Conservation (phyloP, 1,140 invertebrate species). For the Meloidogyne chitwoodi region DNA sequence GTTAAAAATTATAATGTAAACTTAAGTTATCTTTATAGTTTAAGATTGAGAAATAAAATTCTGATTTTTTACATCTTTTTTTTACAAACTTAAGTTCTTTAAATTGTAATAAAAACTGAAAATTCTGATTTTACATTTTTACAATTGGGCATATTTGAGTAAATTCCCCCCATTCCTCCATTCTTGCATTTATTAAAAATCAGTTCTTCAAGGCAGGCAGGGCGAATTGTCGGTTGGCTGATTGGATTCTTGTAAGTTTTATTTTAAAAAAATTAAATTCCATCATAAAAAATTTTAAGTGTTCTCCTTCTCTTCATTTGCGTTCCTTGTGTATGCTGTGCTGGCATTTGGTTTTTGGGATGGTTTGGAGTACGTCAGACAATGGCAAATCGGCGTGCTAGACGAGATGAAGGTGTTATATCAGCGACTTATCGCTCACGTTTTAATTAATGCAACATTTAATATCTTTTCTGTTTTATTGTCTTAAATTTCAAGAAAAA, state of each 20-base stretch:
- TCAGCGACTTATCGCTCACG: background rate
- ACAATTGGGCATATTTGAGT: background rate
- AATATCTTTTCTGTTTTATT: background rate
- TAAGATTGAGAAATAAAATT: too few species aligned
- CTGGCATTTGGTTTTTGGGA: constrained; percentile 45
- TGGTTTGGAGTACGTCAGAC: constrained; percentile 44
- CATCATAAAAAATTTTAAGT: background rate
- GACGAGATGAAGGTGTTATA: background rate
- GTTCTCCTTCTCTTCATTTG: constrained; percentile 38
- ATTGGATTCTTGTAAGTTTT: constrained; percentile 32
- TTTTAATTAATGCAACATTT: constrained; percentile 3
- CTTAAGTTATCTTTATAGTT: too few species aligned
- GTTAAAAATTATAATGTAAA: too few species aligned
- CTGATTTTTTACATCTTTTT: too few species aligned
- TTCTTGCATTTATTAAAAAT: background rate
- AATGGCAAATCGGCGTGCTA: constrained; percentile 26
- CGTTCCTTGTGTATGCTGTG: constrained; percentile 45
- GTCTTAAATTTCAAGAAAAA: background rate
- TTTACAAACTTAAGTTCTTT: too few species aligned
- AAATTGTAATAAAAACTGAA: background rate
- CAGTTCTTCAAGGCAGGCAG: constrained; percentile 37
- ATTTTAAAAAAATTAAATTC: background rate
- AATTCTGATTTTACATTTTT: background rate
- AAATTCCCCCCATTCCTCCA: background rate
- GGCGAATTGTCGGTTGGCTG: constrained; percentile 41